Base-by-base conservation (phyloP, 2,797 vertebrate genomes). In the Enteromius anoplus region DNA sequence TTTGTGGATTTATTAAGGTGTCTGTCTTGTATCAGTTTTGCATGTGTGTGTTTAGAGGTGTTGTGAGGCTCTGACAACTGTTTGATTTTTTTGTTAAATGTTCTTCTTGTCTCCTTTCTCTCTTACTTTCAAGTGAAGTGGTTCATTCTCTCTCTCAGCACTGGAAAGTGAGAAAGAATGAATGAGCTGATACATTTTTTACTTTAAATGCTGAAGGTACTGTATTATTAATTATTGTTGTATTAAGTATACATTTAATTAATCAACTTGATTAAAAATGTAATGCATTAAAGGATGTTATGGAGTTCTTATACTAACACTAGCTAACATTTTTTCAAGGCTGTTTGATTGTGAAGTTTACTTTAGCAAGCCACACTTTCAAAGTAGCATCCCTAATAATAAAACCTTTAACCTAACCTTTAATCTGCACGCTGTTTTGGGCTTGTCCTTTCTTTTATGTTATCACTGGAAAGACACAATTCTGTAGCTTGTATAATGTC, bases 41-140 rank as follows among this genome's bases (percentile, higher is more conserved):
- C 49, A 76, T 80, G 42, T 73, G n/a, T 84, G 37, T 78, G 60
- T 83, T 37, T 69, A 42, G 75, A n/a, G 62, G 62, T 81, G 68
- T 78, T 80, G 34, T 81, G 77, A 84, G 77, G 37, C 40, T 32
- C n/a, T 77, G 64, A 68, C 45, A 53, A 55, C 23, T 79, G 77
- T 73, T 78, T 29, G 14, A 78, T n/a, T 23, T 68, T 75, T 75
- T 14, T 58, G 14, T 71, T 60, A 69, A 80, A 76, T 21, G 62
- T 49, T 49, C 62, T 51, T 62, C 45, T 84, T 75, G 71, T 73
- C 71, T 21, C 51, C 12, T 45, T 40, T 32, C 55, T 72, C n/a
- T 21, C 5, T 19, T 15, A 17, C 47, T 49, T 17, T 51, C 49
- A 21, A 2, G 32, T 60, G 66, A 15, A 58, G 3, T n/a, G 37